These are phyloP conservation scores for Myotis brandtii DNA, from an alignment of 2,113 vertebrate species.

Conservation along the genomic window DNA sequence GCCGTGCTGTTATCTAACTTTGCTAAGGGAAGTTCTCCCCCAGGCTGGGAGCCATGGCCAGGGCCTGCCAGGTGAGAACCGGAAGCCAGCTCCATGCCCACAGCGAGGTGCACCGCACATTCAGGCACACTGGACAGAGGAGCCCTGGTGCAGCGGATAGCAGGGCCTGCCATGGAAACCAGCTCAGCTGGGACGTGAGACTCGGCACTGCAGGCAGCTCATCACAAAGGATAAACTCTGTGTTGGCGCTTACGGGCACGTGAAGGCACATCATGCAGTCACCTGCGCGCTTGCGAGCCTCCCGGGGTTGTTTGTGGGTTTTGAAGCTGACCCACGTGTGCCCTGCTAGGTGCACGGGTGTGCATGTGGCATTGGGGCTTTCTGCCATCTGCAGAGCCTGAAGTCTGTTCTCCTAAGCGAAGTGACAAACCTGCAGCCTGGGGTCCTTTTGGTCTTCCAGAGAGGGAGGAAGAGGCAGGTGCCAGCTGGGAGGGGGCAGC, in stretches of 20 bases:
- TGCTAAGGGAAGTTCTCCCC: constrained; percentile 81
- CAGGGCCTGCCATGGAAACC: neutral
- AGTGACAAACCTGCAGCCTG: neutral
- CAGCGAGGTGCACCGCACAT: neutral
- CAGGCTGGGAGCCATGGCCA: constrained; percentile 73
- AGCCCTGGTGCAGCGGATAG: neutral
- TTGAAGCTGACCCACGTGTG: neutral
- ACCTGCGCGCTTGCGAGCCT: neutral
- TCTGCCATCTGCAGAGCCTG: neutral
- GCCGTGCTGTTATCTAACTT: constrained; percentile 88
- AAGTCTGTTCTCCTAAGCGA: neutral
- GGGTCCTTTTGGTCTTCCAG: neutral
- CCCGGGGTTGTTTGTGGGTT: neutral
- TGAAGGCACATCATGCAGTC: accelerated
- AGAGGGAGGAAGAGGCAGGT: neutral
- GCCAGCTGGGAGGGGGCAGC: neutral
- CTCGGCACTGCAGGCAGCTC: neutral
- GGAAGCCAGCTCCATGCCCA: constrained; percentile 47
- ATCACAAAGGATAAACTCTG: neutral
- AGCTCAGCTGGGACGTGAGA: neutral
- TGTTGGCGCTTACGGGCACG: neutral
- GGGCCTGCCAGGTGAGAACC: constrained; percentile 63
- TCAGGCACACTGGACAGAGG: neutral
- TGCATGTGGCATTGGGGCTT: neutral
- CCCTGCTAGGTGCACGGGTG: neutral